A percentile compares a stretch with the other conserved stretches of the same genome.
These are phyloP conservation scores for Amia ocellicauda DNA, from an alignment of 2,113 vertebrate species.

Conservation along the genomic window DNA sequence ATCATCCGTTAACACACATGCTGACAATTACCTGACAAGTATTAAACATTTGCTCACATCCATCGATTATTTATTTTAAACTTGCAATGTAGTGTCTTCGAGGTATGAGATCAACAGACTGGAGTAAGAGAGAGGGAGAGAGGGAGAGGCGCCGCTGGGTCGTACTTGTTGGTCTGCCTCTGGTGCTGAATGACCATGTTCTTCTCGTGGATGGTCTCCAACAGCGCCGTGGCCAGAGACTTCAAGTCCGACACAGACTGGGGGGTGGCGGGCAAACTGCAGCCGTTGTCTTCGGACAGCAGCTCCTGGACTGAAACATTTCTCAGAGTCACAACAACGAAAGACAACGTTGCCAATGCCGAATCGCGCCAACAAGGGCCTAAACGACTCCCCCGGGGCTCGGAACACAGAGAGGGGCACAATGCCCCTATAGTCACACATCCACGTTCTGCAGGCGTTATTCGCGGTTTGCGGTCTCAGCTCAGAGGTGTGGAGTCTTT, in stretches of 20 bases:
- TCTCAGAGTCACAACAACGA: slow-evolving; percentile 5
- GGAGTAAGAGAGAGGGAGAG: not conserved
- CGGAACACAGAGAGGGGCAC: too few species aligned
- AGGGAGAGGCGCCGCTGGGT: slow-evolving; percentile 5
- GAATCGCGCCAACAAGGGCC: too few species aligned
- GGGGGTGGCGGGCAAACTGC: slow-evolving; percentile 88
- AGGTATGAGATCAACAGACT: not conserved
- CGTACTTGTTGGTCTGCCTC: slow-evolving; percentile 92
- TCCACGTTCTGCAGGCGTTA: too few species aligned
- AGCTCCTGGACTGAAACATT: slow-evolving; percentile 80
- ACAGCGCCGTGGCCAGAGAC: slow-evolving; percentile 88
- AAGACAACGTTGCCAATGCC: too few species aligned
- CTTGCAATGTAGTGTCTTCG: not conserved
- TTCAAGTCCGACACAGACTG: slow-evolving; percentile 97
- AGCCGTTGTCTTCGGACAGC: slow-evolving; percentile 84
- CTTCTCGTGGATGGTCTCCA: slow-evolving; percentile 97
- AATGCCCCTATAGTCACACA: too few species aligned
- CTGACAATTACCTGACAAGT: too few species aligned
- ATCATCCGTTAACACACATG: too few species aligned
- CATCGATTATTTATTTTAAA: too few species aligned
- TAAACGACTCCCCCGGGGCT: too few species aligned
- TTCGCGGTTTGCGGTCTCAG: too few species aligned
- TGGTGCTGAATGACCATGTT: slow-evolving; percentile 97
- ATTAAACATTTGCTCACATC: too few species aligned
- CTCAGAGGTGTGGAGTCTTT: too few species aligned